These are phyloP conservation scores for Mantis religiosa DNA, from an alignment of 2,888 invertebrate genomes.

Conservation along the genomic window DNA sequence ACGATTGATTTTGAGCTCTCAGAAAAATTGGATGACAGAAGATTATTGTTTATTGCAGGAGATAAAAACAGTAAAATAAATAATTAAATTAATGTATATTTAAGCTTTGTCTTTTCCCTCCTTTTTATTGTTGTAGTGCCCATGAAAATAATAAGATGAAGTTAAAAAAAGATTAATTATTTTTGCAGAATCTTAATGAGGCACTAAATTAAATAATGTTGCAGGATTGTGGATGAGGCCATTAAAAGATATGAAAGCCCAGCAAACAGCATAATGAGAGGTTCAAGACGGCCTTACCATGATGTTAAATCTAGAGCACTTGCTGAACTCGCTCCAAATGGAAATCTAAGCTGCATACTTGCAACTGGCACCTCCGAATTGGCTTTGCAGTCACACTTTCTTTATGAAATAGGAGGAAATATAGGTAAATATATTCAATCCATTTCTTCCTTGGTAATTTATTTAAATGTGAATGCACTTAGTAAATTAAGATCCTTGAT, in stretches of 20 bases:
- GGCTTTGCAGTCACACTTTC: slow-evolving; percentile 42
- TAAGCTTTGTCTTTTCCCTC: too few species aligned
- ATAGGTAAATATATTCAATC: slow-evolving; percentile 44
- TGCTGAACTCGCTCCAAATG: slow-evolving; percentile 38
- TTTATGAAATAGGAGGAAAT: slow-evolving; percentile 53
- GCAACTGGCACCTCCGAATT: slow-evolving; percentile 42
- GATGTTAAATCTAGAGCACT: slow-evolving; percentile 37
- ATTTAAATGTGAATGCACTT: too few species aligned
- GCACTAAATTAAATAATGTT: background rate
- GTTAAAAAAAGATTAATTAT: background rate
- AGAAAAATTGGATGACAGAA: too few species aligned
- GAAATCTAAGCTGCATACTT: slow-evolving; percentile 42
- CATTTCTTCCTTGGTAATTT: background rate
- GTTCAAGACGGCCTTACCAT: slow-evolving; percentile 29
- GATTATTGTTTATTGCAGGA: too few species aligned
- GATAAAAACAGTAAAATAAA: too few species aligned
- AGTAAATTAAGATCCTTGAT: too few species aligned
- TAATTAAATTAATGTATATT: too few species aligned
- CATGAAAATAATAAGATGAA: background rate
- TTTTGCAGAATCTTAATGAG: too few species aligned
- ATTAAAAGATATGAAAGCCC: slow-evolving; percentile 28
- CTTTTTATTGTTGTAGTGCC: too few species aligned
- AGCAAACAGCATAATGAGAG: slow-evolving; percentile 27
- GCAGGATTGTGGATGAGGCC: slow-evolving; percentile 36
- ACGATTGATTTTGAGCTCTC: too few species aligned